Base-by-base conservation (phyloP, 2,113 vertebrate genomes). In the Scolopax mira region DNA sequence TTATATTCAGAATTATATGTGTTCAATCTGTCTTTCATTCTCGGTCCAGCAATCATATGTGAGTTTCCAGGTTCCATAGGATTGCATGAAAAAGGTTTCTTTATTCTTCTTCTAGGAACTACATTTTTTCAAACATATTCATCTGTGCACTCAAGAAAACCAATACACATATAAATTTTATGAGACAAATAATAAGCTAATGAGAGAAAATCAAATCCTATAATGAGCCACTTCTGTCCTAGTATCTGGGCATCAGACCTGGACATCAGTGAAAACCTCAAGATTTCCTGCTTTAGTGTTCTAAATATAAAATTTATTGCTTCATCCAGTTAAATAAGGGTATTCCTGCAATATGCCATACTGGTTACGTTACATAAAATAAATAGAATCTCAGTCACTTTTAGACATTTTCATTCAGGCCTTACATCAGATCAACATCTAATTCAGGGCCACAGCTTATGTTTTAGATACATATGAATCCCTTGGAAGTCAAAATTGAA, bases 11-110 rank as follows among this genome's bases (percentile, higher is more conserved):
- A 49, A 2, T 57, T 82, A 16, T 5, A 27, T 4, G 5, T n/a
- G 12, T 67, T 71, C 9, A 39, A 1, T 18, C 9, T 66, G 18
- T 70, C 22, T 61, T 90, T 82, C 15, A 41, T 71, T 89, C 44
- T 70, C 0, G 0, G n/a, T 51, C 75, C 30, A 71, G 7, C 2
- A 62, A 22, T 6, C 18, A 27, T 27, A n/a, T 9, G 2, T 17
- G 33, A 44, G 27, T 92, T 87, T 74, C 8, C 13, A 67, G 4
- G 18, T 86, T 89, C 35, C 18, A 51, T 1, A 70, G 10, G 4
- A n/a, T 27, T 69, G 3, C 19, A 52, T 33, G 28, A 73, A 70
- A 69, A 82, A 42, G 2, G 1, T 39, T 92, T 61, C 24, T 79
- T 75, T 37, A 55, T 9, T 33, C 3, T 79, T 10, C 13, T 65